Base-by-base conservation (phyloP, 2,888 invertebrate species). In the Gnatocerus cornutus region DNA sequence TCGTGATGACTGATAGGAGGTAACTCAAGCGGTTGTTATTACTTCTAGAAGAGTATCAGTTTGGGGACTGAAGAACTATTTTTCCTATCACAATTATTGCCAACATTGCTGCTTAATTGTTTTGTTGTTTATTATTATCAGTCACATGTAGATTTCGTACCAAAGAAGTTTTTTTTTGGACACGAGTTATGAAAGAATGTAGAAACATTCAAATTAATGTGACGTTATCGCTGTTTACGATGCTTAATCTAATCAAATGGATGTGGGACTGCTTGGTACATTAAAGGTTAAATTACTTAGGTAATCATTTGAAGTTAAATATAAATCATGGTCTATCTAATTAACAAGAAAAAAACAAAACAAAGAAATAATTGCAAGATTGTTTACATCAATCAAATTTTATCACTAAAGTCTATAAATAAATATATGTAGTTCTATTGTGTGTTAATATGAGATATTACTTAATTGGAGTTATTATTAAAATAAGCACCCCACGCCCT, bases 181-280 rank as follows among this genome's bases (percentile, higher is more conserved):
- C 41, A 41, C 2, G 16, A 6, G 9, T 16, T 46, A 9, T 46
- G 16, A 46, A 46, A 16, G 6, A 13, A 46, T 46, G 14, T 46
- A 9, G 16, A 12, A 46, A 16, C 46, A 21, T 9, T 46, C 14
- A 16, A 46, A 46, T 46, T 46, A 46, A 16, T 16, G 5, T 21
- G 3, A 46, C 46, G 21, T 46, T 46, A 46, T 46, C 21, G 21
- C 16, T 46, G 46, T 46, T 46, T 46, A 46, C 13, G 46, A 46
- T 7, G 9, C 16, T n/a, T 46, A 46, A 46, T 46, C 46, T 46
- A 46, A 46, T 46, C 12, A 46, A 46, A 9, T 41, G 12, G 3
- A 41, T 13, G n/a, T 41, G 41, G 41, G 41, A 41, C 13, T 41
- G 41, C 12, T 12, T 3, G 10, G 1, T 12, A 41, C 41, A 41